Evolutionary conservation across 2,888 invertebrate species (phyloP).

Genomic region (Labia minor): DNA sequence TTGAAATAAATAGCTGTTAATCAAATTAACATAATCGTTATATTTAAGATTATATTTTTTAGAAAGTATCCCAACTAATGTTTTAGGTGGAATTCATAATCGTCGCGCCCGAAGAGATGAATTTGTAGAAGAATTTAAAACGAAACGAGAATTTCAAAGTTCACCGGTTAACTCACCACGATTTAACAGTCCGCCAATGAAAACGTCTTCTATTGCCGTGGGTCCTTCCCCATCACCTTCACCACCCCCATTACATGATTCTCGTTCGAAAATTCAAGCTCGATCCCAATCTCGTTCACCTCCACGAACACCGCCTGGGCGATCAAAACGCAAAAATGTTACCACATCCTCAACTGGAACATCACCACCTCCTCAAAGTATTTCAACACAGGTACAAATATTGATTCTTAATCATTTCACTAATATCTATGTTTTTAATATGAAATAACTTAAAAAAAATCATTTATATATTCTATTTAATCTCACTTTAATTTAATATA

Average conservation of each 20-base stretch:
- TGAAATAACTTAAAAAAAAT: too few relatives aligned
- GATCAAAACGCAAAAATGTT: conserved; percentile 20
- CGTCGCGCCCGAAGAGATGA: not conserved
- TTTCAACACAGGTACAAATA: conserved; percentile 66
- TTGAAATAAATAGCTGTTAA: too few relatives aligned
- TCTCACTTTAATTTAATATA: too few relatives aligned
- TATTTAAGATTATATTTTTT: too few relatives aligned
- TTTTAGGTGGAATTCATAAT: not conserved
- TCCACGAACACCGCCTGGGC: not conserved
- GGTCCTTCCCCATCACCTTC: conserved; percentile 7
- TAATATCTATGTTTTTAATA: too few relatives aligned
- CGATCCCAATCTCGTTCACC: not conserved
- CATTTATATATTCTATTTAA: too few relatives aligned
- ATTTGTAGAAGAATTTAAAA: not conserved
- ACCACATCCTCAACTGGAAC: conserved; percentile 56
- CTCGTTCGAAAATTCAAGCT: not conserved
- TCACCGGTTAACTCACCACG: not conserved
- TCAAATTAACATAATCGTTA: too few relatives aligned
- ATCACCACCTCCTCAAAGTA: conserved; percentile 76
- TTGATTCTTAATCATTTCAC: too few relatives aligned
- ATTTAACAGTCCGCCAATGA: not conserved
- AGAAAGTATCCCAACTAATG: too few relatives aligned
- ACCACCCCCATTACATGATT: not conserved
- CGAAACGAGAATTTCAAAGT: not conserved
- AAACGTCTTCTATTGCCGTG: not conserved